Percentiles rank a stretch among this genome's conserved stretches.
Conservation (phyloP, 35 echinoderm and acorn worm species). For the Amphiura filiformis region DNA sequence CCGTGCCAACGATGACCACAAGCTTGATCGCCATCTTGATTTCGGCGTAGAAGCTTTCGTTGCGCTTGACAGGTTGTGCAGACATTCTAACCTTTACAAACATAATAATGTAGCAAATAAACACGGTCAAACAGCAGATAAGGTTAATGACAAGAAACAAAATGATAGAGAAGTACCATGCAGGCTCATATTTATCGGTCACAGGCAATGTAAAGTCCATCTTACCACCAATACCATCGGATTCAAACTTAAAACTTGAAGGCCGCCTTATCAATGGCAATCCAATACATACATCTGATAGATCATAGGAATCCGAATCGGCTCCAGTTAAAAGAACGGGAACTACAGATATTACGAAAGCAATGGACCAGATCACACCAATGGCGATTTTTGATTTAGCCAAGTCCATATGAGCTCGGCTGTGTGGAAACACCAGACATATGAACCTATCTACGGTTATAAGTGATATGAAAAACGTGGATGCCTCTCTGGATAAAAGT, state of each 20-base stretch:
- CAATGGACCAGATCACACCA: background rate
- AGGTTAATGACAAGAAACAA: conserved; percentile 33
- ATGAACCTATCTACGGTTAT: conserved; percentile 30
- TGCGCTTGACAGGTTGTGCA: background rate
- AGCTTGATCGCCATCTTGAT: no score
- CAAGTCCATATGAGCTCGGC: background rate
- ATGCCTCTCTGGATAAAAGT: conserved; percentile 17
- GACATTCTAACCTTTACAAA: conserved; percentile 20
- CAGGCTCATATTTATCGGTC: background rate
- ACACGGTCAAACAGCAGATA: background rate
- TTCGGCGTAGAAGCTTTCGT: background rate
- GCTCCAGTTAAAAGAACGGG: background rate
- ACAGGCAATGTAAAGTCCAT: background rate
- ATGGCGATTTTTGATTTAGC: background rate
- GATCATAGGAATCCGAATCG: conserved; percentile 11
- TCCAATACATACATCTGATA: conserved; percentile 24
- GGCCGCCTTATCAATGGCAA: conserved; percentile 12
- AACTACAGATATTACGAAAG: background rate
- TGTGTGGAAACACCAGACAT: conserved; percentile 22
- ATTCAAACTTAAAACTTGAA: background rate
- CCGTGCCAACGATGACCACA: no score
- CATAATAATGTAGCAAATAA: conserved; percentile 22
- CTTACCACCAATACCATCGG: background rate
- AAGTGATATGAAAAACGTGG: conserved; percentile 22
- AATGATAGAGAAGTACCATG: background rate